Conservation (phyloP, 2,797 vertebrate genomes). For the Dromococcyx pavoninus region DNA sequence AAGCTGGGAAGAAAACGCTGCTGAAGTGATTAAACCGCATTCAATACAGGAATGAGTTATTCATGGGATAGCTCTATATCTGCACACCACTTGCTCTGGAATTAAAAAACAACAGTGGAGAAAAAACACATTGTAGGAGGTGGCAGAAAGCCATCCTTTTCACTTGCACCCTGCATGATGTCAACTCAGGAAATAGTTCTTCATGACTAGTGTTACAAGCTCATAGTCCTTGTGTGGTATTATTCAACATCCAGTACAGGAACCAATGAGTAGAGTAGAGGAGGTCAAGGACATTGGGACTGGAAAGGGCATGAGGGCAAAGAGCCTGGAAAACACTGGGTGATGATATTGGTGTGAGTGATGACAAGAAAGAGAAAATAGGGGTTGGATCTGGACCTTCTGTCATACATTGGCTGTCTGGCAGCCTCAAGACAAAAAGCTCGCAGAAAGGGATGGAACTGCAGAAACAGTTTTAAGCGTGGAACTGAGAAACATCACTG, state of each 20-base stretch:
- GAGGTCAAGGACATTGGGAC: not conserved
- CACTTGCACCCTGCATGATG: not conserved
- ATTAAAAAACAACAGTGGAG: not conserved
- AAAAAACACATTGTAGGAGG: not conserved
- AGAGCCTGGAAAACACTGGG: not conserved
- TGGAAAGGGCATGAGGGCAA: not conserved
- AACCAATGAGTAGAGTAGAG: accelerated
- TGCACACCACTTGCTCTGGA: not conserved
- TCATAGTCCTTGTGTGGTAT: not conserved
- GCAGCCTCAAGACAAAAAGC: not conserved
- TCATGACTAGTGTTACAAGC: accelerated
- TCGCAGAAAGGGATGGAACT: not conserved
- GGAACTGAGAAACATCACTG: not conserved
- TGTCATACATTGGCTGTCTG: not conserved
- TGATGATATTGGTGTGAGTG: not conserved
- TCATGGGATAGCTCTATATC: not conserved
- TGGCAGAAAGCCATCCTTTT: not conserved
- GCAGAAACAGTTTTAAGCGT: not conserved
- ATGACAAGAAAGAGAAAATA: not conserved
- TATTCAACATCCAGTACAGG: not conserved
- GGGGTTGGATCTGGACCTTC: not conserved
- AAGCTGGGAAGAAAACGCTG: not conserved
- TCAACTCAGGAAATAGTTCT: not conserved
- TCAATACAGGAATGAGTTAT: not conserved
- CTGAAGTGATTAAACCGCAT: not conserved